phyloP scores from a whole-genome alignment of 2,888 invertebrate genomes.

The Papilio gigon region DNA sequence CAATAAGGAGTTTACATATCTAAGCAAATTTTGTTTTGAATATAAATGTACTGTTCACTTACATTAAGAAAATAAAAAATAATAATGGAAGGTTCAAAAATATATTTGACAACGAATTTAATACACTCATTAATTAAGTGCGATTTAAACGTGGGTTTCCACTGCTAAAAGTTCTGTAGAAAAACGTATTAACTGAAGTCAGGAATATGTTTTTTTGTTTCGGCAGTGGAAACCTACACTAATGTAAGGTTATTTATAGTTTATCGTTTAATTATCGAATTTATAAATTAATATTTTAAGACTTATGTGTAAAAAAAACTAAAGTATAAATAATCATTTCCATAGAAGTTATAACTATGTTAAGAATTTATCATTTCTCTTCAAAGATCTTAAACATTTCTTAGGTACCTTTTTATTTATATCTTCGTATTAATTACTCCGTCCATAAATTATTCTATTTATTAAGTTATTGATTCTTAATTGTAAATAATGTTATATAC shows the following conservation, averaged over 20 bases:
- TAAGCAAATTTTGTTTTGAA: background rate
- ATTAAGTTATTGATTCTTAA: conserved; percentile 22
- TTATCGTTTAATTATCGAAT: conserved; percentile 14
- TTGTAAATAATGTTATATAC: conserved; percentile 40
- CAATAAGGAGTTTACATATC: background rate
- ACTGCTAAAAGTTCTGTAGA: background rate
- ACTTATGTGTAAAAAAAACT: conserved; percentile 16
- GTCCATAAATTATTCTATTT: conserved; percentile 38
- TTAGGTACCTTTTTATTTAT: background rate
- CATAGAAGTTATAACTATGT: background rate
- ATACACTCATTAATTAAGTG: conserved; percentile 2
- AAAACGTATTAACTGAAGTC: background rate
- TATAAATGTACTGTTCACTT: background rate
- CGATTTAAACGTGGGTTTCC: background rate
- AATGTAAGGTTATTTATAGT: background rate
- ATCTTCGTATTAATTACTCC: conserved; percentile 15
- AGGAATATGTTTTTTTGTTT: background rate
- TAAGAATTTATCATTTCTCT: conserved; percentile 6
- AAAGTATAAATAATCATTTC: conserved; percentile 9
- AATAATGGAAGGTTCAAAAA: background rate
- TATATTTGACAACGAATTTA: background rate
- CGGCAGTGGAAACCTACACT: background rate
- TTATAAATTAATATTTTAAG: conserved; percentile 22
- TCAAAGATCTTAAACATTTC: background rate
- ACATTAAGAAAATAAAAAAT: no score